Evolutionary conservation across 2,797 vertebrate genomes (phyloP), one percentile per base, ranked within the genome.

Genomic region (Sebastolobus alascanus): DNA sequence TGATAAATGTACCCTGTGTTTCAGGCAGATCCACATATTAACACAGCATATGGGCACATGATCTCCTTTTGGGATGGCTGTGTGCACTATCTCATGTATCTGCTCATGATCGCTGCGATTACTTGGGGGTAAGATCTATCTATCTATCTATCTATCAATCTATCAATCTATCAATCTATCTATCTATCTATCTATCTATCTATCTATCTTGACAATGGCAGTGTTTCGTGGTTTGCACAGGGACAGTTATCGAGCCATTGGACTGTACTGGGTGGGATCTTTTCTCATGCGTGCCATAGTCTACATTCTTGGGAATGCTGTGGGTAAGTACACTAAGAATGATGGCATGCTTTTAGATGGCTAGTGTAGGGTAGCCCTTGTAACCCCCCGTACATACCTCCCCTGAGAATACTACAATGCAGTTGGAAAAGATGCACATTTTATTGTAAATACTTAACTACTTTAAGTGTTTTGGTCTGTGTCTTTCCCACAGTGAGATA

Each of bases 61-160:
- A 96, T 97, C 91, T 98, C 97, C 86, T 99, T 98, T 29, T 99
- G 98, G 98, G 97, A 99, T 20, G 98, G 98, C 79, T 98, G 97
- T 0, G 96, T 94, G 14, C 98, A 99, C 85, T 99, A 99, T 80
- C 95, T 99, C 82, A 98, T 99, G 97, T 99, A 99, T 89, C 95
- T 99, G 81, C 89, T 98, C 86, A 98, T 99, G 97, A 97, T 99
- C 80, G 96, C 97, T 56, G 98, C 98, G 1, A 98, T 99, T 14
- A 97, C 97, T 0, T 99, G 98, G 98, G 98, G 98, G 98, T 99
- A 96, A 95, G 97, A 60, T 43, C 31, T 59, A 33, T 33, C 58
- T 59, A 33, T 60, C 27, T 31, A 31, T 59, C 59, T 29, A 31
- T 79, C 37, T 59, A 29, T 69, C 33, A 54, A 35, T 55, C 5